Evolutionary conservation across 1,140 invertebrate species (phyloP), one percentile per base, ranked within the genome.

Genomic region (Drosophila arawakana): DNA sequence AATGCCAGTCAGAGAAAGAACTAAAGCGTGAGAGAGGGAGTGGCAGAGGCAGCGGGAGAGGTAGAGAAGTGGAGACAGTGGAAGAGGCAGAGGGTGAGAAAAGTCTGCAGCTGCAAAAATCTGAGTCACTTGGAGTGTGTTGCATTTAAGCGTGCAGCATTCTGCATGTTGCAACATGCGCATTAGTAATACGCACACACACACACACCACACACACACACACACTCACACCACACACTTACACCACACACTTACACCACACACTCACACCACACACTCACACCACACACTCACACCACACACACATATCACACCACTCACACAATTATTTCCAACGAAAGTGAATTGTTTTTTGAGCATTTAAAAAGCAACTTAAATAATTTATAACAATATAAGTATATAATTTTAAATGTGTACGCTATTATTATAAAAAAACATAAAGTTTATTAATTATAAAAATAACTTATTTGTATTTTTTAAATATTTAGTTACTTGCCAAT

Each of bases 111-210:
- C 54, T 52, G 54, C 43, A 67, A 55, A 54, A 54, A 43, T 43
- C 34, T 67, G 65, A 67, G 65, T 58, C 54, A 67, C 37, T 30
- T 30, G 50, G 60, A 18, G 61, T 30, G 60, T 62, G 60, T 61
- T 49, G 58, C 44, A 60, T 54, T 39, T 37, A 37, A 37, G 37
- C 54, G 54, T 62, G 60, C 60, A 21, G 18, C 46, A 47, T 60
- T 43, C 44, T 18, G 58, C n/a, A 62, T 65, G 39, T 54, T 65
- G 21, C 47, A 63, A 50, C 47, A 61, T 50, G 37, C 18, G 30
- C 46, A 13, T 11, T 30, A 43, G 41, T n/a, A 43, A 44, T 59
- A 59, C 30, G 44, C 25, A 59, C 21, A 59, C 41, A 35, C 46
- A 34, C n/a, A 21, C 13, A 37, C 7, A 37, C 37, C n/a, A 37